Conservation (phyloP, 1,140 invertebrate genomes). For the Drosophila lowei region DNA sequence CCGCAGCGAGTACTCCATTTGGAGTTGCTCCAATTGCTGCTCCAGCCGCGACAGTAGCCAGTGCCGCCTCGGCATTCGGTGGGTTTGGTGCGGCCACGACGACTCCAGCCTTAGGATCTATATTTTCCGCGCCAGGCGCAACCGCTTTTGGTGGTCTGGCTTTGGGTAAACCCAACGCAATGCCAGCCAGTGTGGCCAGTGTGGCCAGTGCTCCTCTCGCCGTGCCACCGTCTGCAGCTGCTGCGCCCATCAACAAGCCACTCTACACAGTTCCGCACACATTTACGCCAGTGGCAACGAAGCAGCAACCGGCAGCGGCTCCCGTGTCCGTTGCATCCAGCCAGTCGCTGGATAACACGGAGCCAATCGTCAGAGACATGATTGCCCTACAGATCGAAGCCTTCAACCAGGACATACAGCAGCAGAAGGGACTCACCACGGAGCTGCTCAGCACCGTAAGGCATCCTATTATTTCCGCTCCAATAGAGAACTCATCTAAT, state of each 20-base stretch:
- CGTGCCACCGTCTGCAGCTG: neutral
- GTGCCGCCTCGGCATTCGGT: constrained; percentile 34
- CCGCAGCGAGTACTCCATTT: constrained; percentile 27
- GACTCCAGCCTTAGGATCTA: neutral
- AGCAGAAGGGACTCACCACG: constrained; percentile 84
- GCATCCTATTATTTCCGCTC: neutral
- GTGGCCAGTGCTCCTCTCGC: neutral
- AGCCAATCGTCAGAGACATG: constrained; percentile 70
- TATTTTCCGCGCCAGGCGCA: constrained; percentile 19
- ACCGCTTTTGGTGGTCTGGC: constrained; percentile 11
- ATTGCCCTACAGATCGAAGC: constrained; percentile 85
- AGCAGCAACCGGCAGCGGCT: constrained; percentile 6
- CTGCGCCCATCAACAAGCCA: constrained; percentile 43
- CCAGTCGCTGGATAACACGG: constrained; percentile 39
- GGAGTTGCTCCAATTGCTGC: constrained; percentile 29
- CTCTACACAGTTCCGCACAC: constrained; percentile 70
- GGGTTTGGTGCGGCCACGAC: constrained; percentile 21
- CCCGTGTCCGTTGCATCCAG: neutral
- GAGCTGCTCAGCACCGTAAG: constrained; percentile 84
- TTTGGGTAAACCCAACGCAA: constrained; percentile 7
- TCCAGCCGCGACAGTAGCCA: constrained; percentile 6
- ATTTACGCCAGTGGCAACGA: constrained; percentile 51
- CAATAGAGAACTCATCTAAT: neutral
- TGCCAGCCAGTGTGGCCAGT: too few species aligned
- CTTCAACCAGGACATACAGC: constrained; percentile 86